Percentiles rank a stretch among this genome's conserved stretches.
Conservation (phyloP, 1,140 invertebrate genomes). For the Orussus abietinus region DNA sequence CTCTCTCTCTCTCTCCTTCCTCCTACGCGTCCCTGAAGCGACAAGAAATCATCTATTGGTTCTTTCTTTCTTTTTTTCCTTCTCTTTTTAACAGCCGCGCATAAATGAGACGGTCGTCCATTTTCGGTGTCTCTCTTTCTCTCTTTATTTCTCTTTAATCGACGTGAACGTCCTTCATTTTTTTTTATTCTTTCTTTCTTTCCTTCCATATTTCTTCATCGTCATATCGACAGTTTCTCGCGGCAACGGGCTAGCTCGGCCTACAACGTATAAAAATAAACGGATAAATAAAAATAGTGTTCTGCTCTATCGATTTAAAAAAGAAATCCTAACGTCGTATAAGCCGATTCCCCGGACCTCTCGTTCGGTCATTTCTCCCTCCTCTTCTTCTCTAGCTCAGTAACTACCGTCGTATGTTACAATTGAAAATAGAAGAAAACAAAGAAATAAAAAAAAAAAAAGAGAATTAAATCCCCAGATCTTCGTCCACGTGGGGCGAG, state of each 20-base stretch:
- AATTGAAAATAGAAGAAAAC: too few species aligned
- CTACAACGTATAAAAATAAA: constrained; percentile 42
- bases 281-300: constrained; percentile 43
- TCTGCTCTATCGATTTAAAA: constrained; percentile 36
- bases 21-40: too few species aligned
- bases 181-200: constrained; percentile 6
- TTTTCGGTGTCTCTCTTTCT: constrained; percentile 4
- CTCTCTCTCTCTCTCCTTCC: too few species aligned
- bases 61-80: constrained; percentile 8
- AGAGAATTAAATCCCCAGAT: too few species aligned
- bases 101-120: constrained; percentile 3
- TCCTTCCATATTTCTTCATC: constrained; percentile 15
- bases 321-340: constrained; percentile 35
- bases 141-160: constrained; percentile 6
- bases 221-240: too few species aligned
- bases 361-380: background rate
- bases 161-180: too few species aligned
- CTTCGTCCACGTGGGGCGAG: too few species aligned
- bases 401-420: too few species aligned
- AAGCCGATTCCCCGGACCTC: background rate
- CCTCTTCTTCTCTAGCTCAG: background rate
- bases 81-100: background rate
- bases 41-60: too few species aligned
- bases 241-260: too few species aligned
- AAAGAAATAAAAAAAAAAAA: too few species aligned